phyloP scores from a whole-genome alignment of 2,888 invertebrate genomes.

The Lasioglossum leucozonium region DNA sequence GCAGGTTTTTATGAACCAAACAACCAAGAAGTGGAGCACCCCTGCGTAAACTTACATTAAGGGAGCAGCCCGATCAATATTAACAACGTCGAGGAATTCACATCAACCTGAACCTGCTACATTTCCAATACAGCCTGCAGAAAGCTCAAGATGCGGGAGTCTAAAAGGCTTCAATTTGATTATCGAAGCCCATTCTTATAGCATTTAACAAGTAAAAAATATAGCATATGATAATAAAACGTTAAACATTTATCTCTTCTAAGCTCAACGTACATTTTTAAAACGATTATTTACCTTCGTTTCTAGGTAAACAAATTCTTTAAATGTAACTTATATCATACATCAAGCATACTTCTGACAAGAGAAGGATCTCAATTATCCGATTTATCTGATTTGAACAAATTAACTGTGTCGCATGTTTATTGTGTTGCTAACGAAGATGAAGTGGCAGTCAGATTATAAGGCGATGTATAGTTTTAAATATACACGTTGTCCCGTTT shows the following conservation, averaged over 20 bases:
- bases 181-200: background rate
- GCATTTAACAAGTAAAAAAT: conserved; percentile 47
- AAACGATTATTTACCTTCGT: conserved; percentile 38
- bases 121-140: background rate
- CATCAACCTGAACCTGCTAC: background rate
- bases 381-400: background rate
- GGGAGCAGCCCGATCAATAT: background rate
- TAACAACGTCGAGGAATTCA: background rate
- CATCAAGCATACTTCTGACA: conserved; percentile 40
- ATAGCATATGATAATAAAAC: conserved; percentile 37
- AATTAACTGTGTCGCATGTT: background rate
- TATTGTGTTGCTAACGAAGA: background rate
- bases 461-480: background rate
- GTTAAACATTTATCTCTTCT: conserved; percentile 43
- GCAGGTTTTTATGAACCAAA: background rate
- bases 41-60: background rate
- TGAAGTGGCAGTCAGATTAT: background rate
- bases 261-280: conserved; percentile 37
- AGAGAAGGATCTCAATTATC: background rate
- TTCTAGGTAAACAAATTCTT: conserved; percentile 34
- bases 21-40: background rate
- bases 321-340: conserved; percentile 47
- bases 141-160: background rate
- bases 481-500: background rate
- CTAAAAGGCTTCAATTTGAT: background rate